Evolutionary conservation across 2,888 invertebrate species (phyloP).

Genomic region (Bibio marci): DNA sequence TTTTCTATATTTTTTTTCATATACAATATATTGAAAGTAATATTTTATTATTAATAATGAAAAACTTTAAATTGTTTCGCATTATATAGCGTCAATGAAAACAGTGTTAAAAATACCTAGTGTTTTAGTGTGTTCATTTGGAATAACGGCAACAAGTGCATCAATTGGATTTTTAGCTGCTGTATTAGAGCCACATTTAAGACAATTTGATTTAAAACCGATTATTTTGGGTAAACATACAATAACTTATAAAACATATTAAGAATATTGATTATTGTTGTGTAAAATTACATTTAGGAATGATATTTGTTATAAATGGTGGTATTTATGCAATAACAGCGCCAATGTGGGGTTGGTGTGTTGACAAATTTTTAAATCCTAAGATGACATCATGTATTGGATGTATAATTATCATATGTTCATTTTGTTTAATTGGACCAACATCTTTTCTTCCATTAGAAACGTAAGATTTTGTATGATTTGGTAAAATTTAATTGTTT

Average conservation of each 20-base stretch:
- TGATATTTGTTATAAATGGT: slow-evolving; percentile 74
- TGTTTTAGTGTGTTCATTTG: slow-evolving; percentile 47
- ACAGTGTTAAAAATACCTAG: slow-evolving; percentile 55
- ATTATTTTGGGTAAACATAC: slow-evolving; percentile 9
- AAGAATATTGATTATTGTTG: background rate
- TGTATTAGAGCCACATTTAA: slow-evolving; percentile 74
- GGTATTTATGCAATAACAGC: slow-evolving; percentile 64
- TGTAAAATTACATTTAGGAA: slow-evolving; percentile 35
- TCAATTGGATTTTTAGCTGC: slow-evolving; percentile 80
- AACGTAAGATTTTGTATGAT: slow-evolving; percentile 31
- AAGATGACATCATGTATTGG: slow-evolving; percentile 52
- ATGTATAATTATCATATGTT: slow-evolving; percentile 43
- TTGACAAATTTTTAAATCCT: slow-evolving; percentile 50
- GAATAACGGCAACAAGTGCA: slow-evolving; percentile 60
- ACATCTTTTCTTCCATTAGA: slow-evolving; percentile 53
- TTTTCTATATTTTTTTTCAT: slow-evolving; percentile 12
- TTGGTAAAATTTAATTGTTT: too few species aligned
- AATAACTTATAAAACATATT: background rate
- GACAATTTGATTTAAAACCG: slow-evolving; percentile 19
- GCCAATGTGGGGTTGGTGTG: slow-evolving; percentile 65
- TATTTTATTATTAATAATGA: background rate
- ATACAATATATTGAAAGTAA: too few species aligned
- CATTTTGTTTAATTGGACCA: slow-evolving; percentile 51
- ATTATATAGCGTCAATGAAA: slow-evolving; percentile 39
- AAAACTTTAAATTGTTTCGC: slow-evolving; percentile 2